A percentile compares a stretch with the other conserved stretches of the same genome.
phyloP scores from a whole-genome alignment of 2,797 vertebrate genomes.

The Eurystomus glaucurus region DNA sequence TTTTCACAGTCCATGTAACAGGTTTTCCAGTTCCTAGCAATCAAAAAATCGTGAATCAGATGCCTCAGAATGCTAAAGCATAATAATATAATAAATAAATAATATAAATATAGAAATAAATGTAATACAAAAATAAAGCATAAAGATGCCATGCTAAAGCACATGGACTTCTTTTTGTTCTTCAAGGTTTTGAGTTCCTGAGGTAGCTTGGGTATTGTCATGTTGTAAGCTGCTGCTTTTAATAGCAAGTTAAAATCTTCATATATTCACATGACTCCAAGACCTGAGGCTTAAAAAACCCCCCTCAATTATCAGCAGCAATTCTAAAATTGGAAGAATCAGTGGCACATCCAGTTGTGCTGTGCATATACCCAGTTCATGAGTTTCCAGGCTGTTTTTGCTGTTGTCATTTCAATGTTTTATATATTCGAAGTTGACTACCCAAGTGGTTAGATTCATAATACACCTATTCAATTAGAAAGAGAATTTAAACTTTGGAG shows the following conservation, averaged over 20 bases:
- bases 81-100: no score
- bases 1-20: background rate
- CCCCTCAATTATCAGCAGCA: background rate
- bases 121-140: no score
- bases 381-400: background rate
- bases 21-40: background rate
- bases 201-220: background rate
- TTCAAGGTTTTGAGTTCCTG: background rate
- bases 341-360: background rate
- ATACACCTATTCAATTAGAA: background rate
- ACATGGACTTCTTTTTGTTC: fast-evolving
- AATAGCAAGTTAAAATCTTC: background rate
- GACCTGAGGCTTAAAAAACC: background rate
- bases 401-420: background rate
- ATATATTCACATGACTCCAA: background rate
- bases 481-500: background rate
- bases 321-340: background rate
- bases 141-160: background rate
- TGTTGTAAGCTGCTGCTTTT: background rate
- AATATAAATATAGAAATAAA: no score
- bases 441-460: background rate
- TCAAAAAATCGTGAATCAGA: background rate
- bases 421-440: background rate
- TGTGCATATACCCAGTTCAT: background rate
- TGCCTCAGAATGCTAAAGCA: background rate